A percentile compares a stretch with the other conserved stretches of the same genome.
These are phyloP conservation scores for Lepidurus packardi DNA, from an alignment of 1,140 invertebrate species.

Conservation along the genomic window DNA sequence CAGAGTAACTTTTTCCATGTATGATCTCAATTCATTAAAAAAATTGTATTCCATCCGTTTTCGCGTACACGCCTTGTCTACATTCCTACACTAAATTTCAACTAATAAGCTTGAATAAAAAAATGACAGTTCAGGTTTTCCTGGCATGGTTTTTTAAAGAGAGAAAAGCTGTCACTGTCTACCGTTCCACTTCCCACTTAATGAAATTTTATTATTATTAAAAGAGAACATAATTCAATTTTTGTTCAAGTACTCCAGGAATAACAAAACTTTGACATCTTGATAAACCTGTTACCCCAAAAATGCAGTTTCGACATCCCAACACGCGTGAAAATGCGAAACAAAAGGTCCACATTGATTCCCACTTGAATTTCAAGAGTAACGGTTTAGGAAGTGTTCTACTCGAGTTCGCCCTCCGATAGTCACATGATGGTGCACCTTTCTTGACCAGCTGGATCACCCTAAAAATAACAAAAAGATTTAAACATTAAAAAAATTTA, in stretches of 20 bases:
- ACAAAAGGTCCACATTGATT: not conserved
- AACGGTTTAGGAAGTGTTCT: not conserved
- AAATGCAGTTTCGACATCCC: not conserved
- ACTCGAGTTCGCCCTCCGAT: not conserved
- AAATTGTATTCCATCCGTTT: constrained; percentile 6
- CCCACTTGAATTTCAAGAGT: constrained; percentile 1
- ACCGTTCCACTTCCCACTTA: not conserved
- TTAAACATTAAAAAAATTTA: constrained; percentile 44
- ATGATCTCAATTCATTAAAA: constrained; percentile 16
- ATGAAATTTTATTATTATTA: not conserved
- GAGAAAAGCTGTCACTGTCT: not conserved
- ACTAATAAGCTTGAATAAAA: constrained; percentile 5
- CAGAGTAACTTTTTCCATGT: not conserved
- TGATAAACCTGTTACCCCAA: not conserved
- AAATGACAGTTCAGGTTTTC: not conserved
- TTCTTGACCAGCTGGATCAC: constrained; percentile 55
- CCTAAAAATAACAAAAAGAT: too few relatives aligned
- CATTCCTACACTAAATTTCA: constrained; percentile 13
- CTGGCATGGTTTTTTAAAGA: not conserved
- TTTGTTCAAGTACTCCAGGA: not conserved
- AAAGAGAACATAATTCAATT: not conserved
- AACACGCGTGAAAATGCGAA: not conserved
- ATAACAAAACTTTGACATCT: not conserved
- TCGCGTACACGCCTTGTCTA: not conserved
- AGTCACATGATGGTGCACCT: constrained; percentile 58